Percentiles rank a stretch among this genome's conserved stretches.
These are phyloP conservation scores for Platichthys stellatus DNA, from an alignment of 2,113 vertebrate genomes.

Conservation along the genomic window DNA sequence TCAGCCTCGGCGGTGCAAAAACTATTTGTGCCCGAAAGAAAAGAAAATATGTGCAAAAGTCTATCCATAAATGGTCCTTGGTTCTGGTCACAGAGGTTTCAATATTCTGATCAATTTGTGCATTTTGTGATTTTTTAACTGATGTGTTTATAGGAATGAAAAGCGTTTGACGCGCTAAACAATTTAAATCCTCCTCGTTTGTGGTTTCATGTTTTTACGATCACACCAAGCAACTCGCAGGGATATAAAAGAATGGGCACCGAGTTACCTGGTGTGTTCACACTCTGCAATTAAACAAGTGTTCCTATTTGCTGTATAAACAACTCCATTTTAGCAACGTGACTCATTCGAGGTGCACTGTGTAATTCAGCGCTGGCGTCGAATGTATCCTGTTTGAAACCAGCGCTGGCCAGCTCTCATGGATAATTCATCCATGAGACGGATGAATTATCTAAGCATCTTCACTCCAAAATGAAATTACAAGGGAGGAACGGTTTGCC, in stretches of 20 bases:
- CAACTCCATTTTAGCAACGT: slow-evolving; percentile 56
- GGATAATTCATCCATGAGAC: not conserved
- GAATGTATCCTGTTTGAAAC: slow-evolving; percentile 59
- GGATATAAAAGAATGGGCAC: not conserved
- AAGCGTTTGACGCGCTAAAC: not conserved
- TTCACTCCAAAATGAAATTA: slow-evolving; percentile 58
- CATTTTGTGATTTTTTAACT: not conserved
- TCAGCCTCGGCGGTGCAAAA: too few relatives aligned
- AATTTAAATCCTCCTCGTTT: not conserved
- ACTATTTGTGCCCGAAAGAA: too few relatives aligned
- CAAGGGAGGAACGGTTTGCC: slow-evolving; percentile 41
- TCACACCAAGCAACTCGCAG: too few relatives aligned
- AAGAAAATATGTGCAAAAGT: too few relatives aligned
- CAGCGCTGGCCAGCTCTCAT: slow-evolving; percentile 35
- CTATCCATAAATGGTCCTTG: not conserved
- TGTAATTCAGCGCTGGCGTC: slow-evolving; percentile 56
- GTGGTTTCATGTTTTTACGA: not conserved
- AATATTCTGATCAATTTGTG: not conserved
- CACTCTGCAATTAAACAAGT: slow-evolving; percentile 40
- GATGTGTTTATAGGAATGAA: not conserved
- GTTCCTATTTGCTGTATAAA: slow-evolving; percentile 69
- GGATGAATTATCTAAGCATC: slow-evolving; percentile 53
- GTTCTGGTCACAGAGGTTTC: not conserved
- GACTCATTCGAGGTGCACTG: slow-evolving; percentile 63
- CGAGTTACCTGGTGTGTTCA: slow-evolving; percentile 3